Percentiles rank a stretch among this genome's conserved stretches.
Conservation (phyloP, 2,113 vertebrate species). For the Tachycineta bicolor region DNA sequence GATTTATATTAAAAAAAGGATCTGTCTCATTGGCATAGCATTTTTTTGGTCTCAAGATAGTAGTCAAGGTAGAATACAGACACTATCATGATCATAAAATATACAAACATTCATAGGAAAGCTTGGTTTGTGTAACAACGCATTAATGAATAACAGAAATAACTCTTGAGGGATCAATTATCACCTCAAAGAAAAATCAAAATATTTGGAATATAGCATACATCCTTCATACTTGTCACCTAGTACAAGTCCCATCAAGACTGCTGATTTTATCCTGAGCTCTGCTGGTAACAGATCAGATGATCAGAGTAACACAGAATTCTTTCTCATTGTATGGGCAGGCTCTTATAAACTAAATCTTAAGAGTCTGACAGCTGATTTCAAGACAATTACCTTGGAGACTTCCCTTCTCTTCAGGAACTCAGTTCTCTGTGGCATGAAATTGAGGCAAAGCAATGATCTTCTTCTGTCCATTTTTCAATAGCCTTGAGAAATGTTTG, state of each 20-base stretch:
- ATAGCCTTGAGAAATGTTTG: neutral
- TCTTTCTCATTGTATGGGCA: neutral
- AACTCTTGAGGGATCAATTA: neutral
- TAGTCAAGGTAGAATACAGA: neutral
- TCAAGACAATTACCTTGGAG: neutral
- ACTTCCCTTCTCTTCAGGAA: neutral
- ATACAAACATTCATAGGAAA: neutral
- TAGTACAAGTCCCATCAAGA: neutral
- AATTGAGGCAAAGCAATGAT: neutral
- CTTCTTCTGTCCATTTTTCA: neutral
- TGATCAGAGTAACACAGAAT: neutral
- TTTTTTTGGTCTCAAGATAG: neutral
- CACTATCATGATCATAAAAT: neutral
- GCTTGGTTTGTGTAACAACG: neutral
- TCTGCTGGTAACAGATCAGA: neutral
- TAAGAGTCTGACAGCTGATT: neutral
- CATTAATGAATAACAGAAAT: neutral
- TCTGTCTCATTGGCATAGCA: neutral
- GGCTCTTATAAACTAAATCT: neutral
- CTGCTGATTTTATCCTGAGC: neutral
- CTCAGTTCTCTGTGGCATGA: neutral
- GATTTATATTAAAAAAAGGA: neutral
- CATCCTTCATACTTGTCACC: neutral
- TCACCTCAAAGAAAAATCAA: neutral
- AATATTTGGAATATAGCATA: neutral